Percentiles rank a stretch among this genome's conserved stretches.
Evolutionary conservation across 2,888 invertebrate species (phyloP).

Genomic region (Mechanitis mazaeus): DNA sequence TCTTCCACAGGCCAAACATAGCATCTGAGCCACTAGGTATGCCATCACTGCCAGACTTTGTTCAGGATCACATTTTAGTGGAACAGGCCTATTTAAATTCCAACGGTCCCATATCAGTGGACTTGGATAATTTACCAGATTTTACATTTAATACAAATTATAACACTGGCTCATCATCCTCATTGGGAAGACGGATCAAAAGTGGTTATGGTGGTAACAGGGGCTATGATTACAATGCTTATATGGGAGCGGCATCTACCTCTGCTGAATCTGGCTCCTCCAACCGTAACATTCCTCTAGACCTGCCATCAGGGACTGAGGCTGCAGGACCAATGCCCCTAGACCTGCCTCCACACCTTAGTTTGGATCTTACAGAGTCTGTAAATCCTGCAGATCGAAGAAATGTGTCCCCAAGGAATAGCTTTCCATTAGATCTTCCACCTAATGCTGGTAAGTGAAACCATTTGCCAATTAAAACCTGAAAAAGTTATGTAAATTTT

Average conservation of each 20-base stretch:
- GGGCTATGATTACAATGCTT: constrained; percentile 58
- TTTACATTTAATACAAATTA: constrained; percentile 78
- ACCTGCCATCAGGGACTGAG: constrained; percentile 56
- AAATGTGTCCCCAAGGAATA: constrained; percentile 62
- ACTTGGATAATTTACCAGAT: constrained; percentile 82
- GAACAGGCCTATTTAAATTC: constrained; percentile 83
- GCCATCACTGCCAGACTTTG: constrained; percentile 89
- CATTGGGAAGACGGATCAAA: constrained; percentile 56
- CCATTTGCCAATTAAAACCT: constrained; percentile 7
- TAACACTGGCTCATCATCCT: constrained; percentile 61
- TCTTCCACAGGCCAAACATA: constrained; percentile 64
- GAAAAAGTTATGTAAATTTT: too few species aligned
- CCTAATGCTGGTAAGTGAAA: constrained; percentile 57
- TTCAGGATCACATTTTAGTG: constrained; percentile 90
- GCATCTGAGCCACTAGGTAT: constrained; percentile 71
- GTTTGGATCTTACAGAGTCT: constrained; percentile 68
- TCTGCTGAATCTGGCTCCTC: constrained; percentile 47
- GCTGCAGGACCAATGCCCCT: constrained; percentile 54
- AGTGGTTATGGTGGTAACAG: constrained; percentile 49
- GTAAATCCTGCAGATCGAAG: constrained; percentile 66
- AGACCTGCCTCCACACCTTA: constrained; percentile 61
- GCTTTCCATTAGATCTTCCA: constrained; percentile 68
- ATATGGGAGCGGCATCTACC: constrained; percentile 53
- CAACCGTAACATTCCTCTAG: constrained; percentile 53
- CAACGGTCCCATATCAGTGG: constrained; percentile 72